Base-by-base conservation (phyloP, 1,140 invertebrate genomes). In the Phthorimaea operculella region DNA sequence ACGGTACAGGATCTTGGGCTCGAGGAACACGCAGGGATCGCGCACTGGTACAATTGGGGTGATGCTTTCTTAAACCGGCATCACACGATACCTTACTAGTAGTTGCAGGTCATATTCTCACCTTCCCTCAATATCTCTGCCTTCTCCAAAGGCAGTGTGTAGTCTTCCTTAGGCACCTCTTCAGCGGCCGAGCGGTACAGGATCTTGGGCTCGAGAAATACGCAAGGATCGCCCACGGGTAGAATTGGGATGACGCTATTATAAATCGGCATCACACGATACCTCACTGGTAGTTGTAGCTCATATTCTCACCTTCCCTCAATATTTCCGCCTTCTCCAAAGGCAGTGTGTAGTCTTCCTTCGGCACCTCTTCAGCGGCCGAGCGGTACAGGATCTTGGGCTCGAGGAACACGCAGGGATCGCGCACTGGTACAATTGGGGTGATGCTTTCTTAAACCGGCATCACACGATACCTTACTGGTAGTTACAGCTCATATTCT, bases 191-290 rank as follows among this genome's bases (percentile, higher is more conserved):
- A 91, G 56, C 98, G 89, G 79, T 99, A 99, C 12, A 99, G 86
- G 55, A 96, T 93, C 89, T 99, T 99, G 0, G 98, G 98, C 75
- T 99, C 98, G 63, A 99, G 93, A 81, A 99, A 95, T 54, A 99
- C 89, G 74, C 97, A 99, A 0, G 98, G 98, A 86, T 99, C 95
- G 0, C 56, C n/a, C n/a, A n/a, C n/a, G n/a, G n/a, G n/a, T n/a
- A n/a, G n/a, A n/a, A n/a, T n/a, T n/a, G n/a, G n/a, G n/a, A n/a
- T n/a, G n/a, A n/a, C n/a, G 58, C 21, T 28, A 28, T 28, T 28
- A 2, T 28, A 28, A 28, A 28, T 6, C 21, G 21, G 21, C 21
- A 28, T 28, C 21, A 28, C 21, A 28, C 21, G 21, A 6, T 28
- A 28, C 21, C 2, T 4, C 21, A 28, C 2, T 28, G 2, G 6